Percentiles rank a stretch among this genome's conserved stretches.
Evolutionary conservation across 1,140 invertebrate species (phyloP).

Genomic region (Prorops nasuta): DNA sequence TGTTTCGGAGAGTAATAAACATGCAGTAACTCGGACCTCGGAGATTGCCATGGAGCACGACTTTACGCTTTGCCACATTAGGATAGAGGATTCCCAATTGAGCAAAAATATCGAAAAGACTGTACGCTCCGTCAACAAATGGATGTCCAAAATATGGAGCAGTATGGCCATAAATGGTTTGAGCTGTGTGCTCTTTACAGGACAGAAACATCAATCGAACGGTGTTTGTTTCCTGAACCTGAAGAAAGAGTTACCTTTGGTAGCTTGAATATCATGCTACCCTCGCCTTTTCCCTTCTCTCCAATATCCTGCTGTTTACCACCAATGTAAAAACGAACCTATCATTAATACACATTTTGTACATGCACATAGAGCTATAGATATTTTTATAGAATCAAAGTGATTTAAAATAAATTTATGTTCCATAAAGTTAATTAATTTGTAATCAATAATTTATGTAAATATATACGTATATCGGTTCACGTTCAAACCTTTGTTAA

Average conservation of each 20-base stretch:
- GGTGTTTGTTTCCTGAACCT: conserved; percentile 58
- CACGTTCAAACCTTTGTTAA: no score
- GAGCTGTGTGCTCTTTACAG: conserved; percentile 61
- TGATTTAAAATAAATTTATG: no score
- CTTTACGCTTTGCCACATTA: conserved; percentile 64
- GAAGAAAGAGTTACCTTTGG: conserved; percentile 35
- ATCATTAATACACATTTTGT: conserved; percentile 31
- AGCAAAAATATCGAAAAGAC: conserved; percentile 49
- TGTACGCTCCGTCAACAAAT: conserved; percentile 60
- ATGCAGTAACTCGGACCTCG: conserved; percentile 54
- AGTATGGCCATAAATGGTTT: conserved; percentile 57
- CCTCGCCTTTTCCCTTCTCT: neutral
- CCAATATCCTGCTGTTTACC: conserved; percentile 7
- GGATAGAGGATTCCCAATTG: conserved; percentile 47
- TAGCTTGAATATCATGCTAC: neutral
- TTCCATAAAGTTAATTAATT: no score
- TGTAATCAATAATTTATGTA: no score
- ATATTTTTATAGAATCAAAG: no score
- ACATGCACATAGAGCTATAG: no score
- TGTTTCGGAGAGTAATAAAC: conserved; percentile 53
- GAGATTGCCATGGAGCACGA: conserved; percentile 55
- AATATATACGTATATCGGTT: no score
- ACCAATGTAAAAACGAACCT: conserved; percentile 21
- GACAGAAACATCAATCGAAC: conserved; percentile 50
- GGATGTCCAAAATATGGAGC: conserved; percentile 64